These are phyloP conservation scores for Drosophila repleta DNA, from an alignment of 1,140 invertebrate genomes.

Conservation along the genomic window DNA sequence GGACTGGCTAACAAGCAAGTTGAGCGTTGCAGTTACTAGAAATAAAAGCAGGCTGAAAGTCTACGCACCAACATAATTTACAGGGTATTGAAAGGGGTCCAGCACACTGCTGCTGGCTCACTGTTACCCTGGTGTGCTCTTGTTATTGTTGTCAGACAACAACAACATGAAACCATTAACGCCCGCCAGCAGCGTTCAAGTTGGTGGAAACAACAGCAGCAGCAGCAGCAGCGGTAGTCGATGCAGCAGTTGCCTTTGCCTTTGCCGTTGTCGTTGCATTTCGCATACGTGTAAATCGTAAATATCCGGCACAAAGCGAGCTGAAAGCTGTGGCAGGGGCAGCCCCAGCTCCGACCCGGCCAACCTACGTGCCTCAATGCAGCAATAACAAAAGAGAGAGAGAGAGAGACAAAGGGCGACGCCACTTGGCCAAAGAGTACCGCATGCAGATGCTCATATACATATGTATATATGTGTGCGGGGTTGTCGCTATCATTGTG, in stretches of 20 bases:
- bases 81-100: conserved; percentile 6
- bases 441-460: conserved; percentile 10
- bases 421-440: conserved; percentile 19
- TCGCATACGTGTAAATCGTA: conserved; percentile 79
- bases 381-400: conserved; percentile 29
- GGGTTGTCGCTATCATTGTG: conserved; percentile 12
- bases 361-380: conserved; percentile 16
- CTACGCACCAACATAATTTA: neutral
- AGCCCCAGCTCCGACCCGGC: conserved; percentile 9
- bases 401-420: neutral
- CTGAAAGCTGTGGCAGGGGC: conserved; percentile 41
- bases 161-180: conserved; percentile 64
- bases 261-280: conserved; percentile 61
- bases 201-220: conserved; percentile 11
- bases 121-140: conserved; percentile 2
- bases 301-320: conserved; percentile 74
- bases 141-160: conserved; percentile 54
- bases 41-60: neutral
- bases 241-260: conserved; percentile 16
- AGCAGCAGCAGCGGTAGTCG: neutral
- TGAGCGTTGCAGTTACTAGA: too few relatives aligned
- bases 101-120: neutral
- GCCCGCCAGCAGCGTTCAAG: conserved; percentile 28
- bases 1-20: neutral
- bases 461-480: neutral